Percentiles rank a stretch among this genome's conserved stretches.
phyloP scores from a whole-genome alignment of 2,888 invertebrate genomes.

The Amiota minor region DNA sequence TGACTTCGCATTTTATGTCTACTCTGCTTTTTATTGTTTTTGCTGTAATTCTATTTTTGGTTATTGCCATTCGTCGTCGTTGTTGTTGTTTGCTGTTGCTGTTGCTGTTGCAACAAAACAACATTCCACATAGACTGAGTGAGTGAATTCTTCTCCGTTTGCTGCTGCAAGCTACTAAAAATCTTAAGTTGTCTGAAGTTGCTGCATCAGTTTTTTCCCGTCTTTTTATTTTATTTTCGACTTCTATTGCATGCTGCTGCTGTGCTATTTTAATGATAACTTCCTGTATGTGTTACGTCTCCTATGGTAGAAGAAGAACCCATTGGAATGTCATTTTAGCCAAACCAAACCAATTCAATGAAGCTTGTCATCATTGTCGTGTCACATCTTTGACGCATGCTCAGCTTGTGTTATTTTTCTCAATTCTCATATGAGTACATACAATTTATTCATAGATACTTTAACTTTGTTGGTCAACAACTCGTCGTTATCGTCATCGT shows the following conservation, averaged over 20 bases:
- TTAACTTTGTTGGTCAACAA: neutral
- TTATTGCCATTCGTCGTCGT: neutral
- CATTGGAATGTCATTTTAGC: conserved; percentile 13
- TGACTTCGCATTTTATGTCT: neutral
- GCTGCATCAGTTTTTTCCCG: neutral
- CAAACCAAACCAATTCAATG: too few relatives aligned
- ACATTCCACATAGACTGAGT: conserved; percentile 16
- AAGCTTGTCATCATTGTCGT: neutral
- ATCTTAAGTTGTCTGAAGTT: conserved; percentile 4
- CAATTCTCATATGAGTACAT: neutral
- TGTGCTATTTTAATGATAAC: conserved; percentile 61
- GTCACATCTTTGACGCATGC: conserved; percentile 9
- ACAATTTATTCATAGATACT: conserved; percentile 2
- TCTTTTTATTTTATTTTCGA: neutral
- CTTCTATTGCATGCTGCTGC: conserved; percentile 4
- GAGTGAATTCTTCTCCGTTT: neutral
- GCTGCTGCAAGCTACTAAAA: neutral
- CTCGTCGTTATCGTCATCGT: neutral
- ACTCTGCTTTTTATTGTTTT: conserved; percentile 11
- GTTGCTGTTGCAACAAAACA: neutral
- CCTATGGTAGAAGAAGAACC: neutral
- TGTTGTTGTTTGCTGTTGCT: too few relatives aligned
- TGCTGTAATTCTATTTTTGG: conserved; percentile 22
- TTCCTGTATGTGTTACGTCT: conserved; percentile 53
- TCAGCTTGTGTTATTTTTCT: conserved; percentile 8